phyloP scores from a whole-genome alignment of 2,888 invertebrate genomes.

The Dermolepida albohirtum region DNA sequence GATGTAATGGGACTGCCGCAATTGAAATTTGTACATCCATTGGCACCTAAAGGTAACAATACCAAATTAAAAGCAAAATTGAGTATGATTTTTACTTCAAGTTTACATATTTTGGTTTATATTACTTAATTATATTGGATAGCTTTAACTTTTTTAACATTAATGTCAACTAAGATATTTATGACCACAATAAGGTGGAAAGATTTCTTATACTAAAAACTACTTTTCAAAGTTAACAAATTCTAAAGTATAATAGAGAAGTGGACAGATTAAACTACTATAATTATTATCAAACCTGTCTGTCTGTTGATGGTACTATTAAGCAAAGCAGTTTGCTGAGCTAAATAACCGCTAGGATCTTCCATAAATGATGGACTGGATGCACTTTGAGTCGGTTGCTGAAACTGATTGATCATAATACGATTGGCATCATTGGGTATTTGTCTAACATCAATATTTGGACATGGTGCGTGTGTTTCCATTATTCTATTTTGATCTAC shows the following conservation, averaged over 20 bases:
- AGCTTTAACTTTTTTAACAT: no score
- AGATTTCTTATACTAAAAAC: no score
- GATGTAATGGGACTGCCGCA: conserved; percentile 59
- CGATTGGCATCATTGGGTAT: conserved; percentile 63
- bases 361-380: conserved; percentile 86
- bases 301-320: conserved; percentile 85
- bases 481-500: conserved; percentile 60
- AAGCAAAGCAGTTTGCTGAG: conserved; percentile 88
- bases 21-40: conserved; percentile 58
- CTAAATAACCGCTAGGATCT: conserved; percentile 90
- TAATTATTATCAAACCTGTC: conserved; percentile 55
- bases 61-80: conserved; percentile 6
- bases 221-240: no score
- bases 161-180: no score
- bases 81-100: no score
- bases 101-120: no score
- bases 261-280: no score
- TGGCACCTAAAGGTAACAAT: conserved; percentile 51
- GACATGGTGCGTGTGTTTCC: conserved; percentile 65
- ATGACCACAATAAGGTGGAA: no score
- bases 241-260: no score
- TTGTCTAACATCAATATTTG: conserved; percentile 72
- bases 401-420: conserved; percentile 57
- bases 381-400: conserved; percentile 55
- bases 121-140: no score